These are phyloP conservation scores for Ptychadena robeensis DNA, from an alignment of 2,797 vertebrate species.

Conservation along the genomic window DNA sequence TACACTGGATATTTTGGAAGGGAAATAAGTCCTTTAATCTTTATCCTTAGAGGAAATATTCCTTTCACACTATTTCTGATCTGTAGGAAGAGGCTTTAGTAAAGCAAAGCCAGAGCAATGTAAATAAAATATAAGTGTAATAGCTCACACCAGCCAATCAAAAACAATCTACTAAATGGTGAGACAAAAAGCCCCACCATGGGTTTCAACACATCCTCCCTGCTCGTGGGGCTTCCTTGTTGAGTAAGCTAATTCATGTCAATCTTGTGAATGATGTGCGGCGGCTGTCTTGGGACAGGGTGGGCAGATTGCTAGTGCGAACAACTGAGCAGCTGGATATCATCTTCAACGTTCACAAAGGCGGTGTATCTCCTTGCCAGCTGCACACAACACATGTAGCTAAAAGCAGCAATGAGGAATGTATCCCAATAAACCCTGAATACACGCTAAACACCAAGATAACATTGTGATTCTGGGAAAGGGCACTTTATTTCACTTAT, in stretches of 20 bases:
- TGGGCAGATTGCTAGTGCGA: slow-evolving; percentile 4
- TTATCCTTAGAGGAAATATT: slow-evolving; percentile 12
- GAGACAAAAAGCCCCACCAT: no score
- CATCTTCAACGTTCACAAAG: slow-evolving; percentile 24
- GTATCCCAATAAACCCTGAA: background rate
- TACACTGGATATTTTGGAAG: background rate
- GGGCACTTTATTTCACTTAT: background rate
- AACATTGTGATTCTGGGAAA: background rate
- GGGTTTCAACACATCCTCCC: background rate
- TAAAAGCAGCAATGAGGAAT: slow-evolving; percentile 24
- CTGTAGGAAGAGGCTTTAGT: background rate
- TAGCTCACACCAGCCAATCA: background rate
- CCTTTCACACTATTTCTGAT: background rate
- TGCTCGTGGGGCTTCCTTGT: background rate
- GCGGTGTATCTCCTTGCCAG: slow-evolving; percentile 13
- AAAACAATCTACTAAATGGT: background rate
- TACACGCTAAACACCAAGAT: background rate
- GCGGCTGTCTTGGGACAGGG: background rate
- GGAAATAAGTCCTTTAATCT: slow-evolving; percentile 18
- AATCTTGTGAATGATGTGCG: slow-evolving; percentile 6
- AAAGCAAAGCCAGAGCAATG: background rate
- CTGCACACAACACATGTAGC: slow-evolving; percentile 4
- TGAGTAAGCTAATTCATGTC: background rate
- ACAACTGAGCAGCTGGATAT: slow-evolving; percentile 47
- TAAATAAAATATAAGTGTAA: no score